Conservation (phyloP, 2,888 invertebrate genomes). For the Ceriagrion tenellum region DNA sequence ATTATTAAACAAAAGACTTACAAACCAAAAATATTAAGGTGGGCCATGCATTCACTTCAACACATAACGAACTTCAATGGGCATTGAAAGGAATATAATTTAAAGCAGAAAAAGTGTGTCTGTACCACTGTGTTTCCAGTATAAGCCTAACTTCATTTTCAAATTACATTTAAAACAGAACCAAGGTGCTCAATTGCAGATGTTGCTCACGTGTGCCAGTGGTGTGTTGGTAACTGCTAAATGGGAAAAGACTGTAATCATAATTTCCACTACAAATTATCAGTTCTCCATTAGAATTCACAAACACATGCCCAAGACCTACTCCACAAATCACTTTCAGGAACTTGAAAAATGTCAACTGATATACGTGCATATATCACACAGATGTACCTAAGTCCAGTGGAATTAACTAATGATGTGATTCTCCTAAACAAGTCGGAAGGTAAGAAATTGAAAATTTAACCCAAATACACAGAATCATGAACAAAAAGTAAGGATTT, state of each 20-base stretch:
- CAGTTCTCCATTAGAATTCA: slow-evolving; percentile 58
- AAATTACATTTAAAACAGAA: slow-evolving; percentile 43
- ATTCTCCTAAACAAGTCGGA: not conserved
- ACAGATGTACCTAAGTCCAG: not conserved
- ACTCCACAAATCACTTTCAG: not conserved
- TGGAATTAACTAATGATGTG: not conserved
- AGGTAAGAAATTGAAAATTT: not conserved
- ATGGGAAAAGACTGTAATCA: slow-evolving; percentile 36
- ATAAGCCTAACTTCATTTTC: slow-evolving; percentile 55
- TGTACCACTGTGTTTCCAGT: slow-evolving; percentile 59
- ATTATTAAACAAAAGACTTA: slow-evolving; percentile 58
- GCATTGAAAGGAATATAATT: slow-evolving; percentile 57
- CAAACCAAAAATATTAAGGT: slow-evolving; percentile 60
- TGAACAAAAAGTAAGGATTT: slow-evolving; percentile 25
- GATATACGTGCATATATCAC: not conserved
- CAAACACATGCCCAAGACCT: slow-evolving; percentile 57
- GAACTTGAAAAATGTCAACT: slow-evolving; percentile 10
- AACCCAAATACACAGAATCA: slow-evolving; percentile 21
- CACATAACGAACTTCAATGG: slow-evolving; percentile 33
- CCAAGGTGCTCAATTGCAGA: slow-evolving; percentile 52
- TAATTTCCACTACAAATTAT: slow-evolving; percentile 48
- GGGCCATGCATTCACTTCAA: slow-evolving; percentile 65
- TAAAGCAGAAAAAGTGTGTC: slow-evolving; percentile 61
- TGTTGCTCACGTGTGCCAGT: slow-evolving; percentile 40
- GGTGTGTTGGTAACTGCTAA: slow-evolving; percentile 50